Conservation (phyloP, 2,113 vertebrate genomes). For the Ceyx melanurus region DNA sequence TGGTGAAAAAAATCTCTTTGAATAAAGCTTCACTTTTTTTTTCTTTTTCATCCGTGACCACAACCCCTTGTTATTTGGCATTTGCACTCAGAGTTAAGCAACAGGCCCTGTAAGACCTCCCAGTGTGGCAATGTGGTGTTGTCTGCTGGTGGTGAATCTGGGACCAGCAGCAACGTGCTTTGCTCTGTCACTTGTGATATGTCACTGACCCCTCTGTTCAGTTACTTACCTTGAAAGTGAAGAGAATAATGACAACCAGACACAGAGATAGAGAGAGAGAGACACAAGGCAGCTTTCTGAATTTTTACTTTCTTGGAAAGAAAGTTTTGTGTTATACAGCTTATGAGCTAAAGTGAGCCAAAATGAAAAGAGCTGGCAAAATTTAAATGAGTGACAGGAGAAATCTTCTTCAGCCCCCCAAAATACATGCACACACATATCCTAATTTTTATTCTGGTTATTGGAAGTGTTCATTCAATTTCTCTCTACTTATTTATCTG, state of each 20-base stretch:
- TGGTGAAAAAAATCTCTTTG: not conserved
- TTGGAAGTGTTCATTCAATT: not conserved
- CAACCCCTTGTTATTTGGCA: not conserved
- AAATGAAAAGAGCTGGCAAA: not conserved
- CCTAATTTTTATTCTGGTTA: not conserved
- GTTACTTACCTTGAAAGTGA: not conserved
- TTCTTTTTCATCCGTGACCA: not conserved
- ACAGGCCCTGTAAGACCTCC: not conserved
- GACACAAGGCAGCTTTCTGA: not conserved
- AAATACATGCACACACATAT: fast-evolving
- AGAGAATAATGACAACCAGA: not conserved
- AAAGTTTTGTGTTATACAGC: not conserved
- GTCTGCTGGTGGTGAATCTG: not conserved
- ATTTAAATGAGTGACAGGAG: not conserved
- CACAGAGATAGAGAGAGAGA: not conserved
- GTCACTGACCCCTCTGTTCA: not conserved
- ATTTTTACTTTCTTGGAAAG: not conserved
- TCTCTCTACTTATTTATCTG: slow-evolving; percentile 61
- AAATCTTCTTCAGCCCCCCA: not conserved
- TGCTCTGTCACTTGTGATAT: not conserved
- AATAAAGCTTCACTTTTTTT: not conserved
- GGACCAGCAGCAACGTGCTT: not conserved
- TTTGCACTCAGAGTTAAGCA: not conserved
- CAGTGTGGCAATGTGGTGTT: not conserved
- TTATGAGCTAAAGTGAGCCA: not conserved